Evolutionary conservation across 2,113 vertebrate species (phyloP).

Genomic region (Pelecanus crispus): DNA sequence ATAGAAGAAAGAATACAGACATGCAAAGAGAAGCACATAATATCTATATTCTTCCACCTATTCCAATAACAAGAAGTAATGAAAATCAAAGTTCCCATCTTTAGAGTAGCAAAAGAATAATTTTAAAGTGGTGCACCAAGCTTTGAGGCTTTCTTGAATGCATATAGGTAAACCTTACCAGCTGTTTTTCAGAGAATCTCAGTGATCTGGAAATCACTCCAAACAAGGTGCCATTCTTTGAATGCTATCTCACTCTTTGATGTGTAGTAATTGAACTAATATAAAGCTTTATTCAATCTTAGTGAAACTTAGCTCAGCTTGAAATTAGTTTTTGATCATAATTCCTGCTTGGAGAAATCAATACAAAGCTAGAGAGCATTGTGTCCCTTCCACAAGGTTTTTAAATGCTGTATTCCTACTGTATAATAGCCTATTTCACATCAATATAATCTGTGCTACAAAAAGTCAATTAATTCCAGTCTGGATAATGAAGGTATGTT

Average conservation of each 20-base stretch:
- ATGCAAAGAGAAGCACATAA: neutral
- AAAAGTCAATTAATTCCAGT: constrained; percentile 24
- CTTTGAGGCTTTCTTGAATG: neutral
- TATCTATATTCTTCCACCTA: neutral
- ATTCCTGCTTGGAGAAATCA: constrained; percentile 57
- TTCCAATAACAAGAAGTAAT: neutral
- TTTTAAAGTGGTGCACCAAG: neutral
- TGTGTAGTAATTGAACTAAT: constrained; percentile 33
- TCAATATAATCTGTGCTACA: neutral
- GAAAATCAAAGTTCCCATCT: neutral
- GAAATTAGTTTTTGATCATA: constrained; percentile 57
- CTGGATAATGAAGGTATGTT: neutral
- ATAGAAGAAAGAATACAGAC: neutral
- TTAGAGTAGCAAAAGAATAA: neutral
- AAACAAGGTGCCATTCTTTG: constrained; percentile 8
- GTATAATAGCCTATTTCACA: neutral
- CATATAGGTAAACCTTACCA: neutral
- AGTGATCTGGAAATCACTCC: constrained; percentile 22
- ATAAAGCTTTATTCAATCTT: constrained; percentile 32
- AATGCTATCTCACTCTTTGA: constrained; percentile 9
- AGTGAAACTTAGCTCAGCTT: constrained; percentile 54
- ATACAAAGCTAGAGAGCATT: constrained; percentile 27
- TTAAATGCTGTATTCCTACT: neutral
- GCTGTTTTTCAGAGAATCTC: constrained; percentile 8
- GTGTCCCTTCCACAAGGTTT: neutral